Evolutionary conservation across 2,797 vertebrate species (phyloP).

Genomic region (Amniataba percoides): DNA sequence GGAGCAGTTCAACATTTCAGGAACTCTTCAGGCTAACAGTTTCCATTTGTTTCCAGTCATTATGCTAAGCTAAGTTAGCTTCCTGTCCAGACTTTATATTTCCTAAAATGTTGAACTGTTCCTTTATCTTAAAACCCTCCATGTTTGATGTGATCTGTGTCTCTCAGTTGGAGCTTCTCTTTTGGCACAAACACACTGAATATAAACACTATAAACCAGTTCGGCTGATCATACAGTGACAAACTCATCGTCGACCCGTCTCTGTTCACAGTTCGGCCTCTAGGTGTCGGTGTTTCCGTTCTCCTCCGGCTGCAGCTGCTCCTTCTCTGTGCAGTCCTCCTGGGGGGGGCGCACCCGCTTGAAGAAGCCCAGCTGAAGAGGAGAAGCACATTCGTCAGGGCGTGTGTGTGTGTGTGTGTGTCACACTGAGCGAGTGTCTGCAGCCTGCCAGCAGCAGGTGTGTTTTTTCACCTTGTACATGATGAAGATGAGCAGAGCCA

Average conservation of each 20-base stretch:
- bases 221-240: slow-evolving; percentile 52
- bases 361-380: slow-evolving; percentile 93
- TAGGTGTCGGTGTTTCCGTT: slow-evolving; percentile 94
- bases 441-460: no score
- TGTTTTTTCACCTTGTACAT: slow-evolving; percentile 95
- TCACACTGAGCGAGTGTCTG: no score
- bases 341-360: slow-evolving; percentile 97
- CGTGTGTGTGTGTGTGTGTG: no score
- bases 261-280: slow-evolving; percentile 48
- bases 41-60: not conserved
- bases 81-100: not conserved
- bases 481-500: slow-evolving; percentile 94
- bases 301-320: slow-evolving; percentile 96
- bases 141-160: slow-evolving; percentile 14
- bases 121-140: not conserved
- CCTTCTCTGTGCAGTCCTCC: slow-evolving; percentile 93
- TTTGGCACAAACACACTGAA: slow-evolving; percentile 56
- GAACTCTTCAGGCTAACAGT: not conserved
- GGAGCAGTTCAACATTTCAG: not conserved
- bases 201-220: slow-evolving; percentile 4
- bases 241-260: slow-evolving; percentile 41
- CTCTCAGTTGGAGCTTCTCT: slow-evolving; percentile 4
- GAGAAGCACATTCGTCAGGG: no score
- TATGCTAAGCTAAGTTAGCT: not conserved
- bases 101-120: not conserved